Percentiles rank a stretch among this genome's conserved stretches.
These are phyloP conservation scores for Aphaenogaster floridana DNA, from an alignment of 1,140 invertebrate species.

Conservation along the genomic window DNA sequence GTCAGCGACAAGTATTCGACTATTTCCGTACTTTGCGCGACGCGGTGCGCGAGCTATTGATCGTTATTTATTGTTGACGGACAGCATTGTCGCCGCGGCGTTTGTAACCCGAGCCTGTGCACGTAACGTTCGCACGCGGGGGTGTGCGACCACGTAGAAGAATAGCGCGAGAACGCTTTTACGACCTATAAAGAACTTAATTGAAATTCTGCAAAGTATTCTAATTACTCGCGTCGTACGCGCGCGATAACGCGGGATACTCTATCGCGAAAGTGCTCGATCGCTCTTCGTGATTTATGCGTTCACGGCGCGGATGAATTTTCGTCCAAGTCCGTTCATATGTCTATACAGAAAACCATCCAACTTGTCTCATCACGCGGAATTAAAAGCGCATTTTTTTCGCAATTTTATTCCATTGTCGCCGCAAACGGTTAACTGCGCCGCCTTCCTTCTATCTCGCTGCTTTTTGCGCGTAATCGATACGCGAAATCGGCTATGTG, in stretches of 20 bases:
- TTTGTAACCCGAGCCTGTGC: not conserved
- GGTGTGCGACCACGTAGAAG: not conserved
- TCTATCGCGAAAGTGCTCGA: not conserved
- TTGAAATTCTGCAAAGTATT: conserved; percentile 50
- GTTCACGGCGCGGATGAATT: not conserved
- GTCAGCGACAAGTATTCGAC: conserved; percentile 61
- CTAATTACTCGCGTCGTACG: conserved; percentile 13
- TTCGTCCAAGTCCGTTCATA: not conserved
- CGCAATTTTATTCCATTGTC: conserved; percentile 23
- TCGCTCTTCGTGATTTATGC: not conserved
- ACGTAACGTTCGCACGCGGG: not conserved
- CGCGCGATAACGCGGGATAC: not conserved
- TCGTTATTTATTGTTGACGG: conserved; percentile 64
- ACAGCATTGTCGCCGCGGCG: conserved; percentile 50
- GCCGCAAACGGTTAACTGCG: not conserved
- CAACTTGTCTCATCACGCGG: conserved; percentile 25
- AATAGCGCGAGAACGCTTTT: conserved; percentile 12
- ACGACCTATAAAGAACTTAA: conserved; percentile 39
- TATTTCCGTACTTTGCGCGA: conserved; percentile 62
- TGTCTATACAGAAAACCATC: not conserved
- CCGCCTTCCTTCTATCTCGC: not conserved
- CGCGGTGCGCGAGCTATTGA: conserved; percentile 40
- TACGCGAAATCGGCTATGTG: conserved; percentile 42
- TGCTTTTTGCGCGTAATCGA: conserved; percentile 42
- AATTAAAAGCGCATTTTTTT: not conserved